Conservation (phyloP, 2,888 invertebrate species). For the Hirudinaria manillensis region DNA sequence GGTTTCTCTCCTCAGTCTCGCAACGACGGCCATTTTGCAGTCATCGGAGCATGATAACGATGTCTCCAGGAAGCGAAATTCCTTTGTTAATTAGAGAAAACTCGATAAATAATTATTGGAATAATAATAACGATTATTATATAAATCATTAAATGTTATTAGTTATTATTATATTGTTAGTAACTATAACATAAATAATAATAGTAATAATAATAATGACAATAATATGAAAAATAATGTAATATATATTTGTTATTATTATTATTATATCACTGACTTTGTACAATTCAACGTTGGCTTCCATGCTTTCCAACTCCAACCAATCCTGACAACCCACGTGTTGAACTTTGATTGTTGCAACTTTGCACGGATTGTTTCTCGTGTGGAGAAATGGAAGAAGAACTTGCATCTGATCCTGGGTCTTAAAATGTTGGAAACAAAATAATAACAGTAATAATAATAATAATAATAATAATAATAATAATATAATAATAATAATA, state of each 20-base stretch:
- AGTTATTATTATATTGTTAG: too few species aligned
- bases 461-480: too few species aligned
- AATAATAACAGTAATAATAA: too few species aligned
- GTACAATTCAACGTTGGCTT: neutral
- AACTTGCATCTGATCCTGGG: neutral
- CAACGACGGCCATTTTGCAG: slow-evolving; percentile 43
- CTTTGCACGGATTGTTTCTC: slow-evolving; percentile 3
- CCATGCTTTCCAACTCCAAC: slow-evolving; percentile 4
- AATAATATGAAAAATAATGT: too few species aligned
- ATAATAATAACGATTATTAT: neutral
- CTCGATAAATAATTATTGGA: neutral
- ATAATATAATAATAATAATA: too few species aligned
- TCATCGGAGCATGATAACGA: neutral
- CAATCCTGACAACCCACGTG: neutral
- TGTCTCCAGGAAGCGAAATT: slow-evolving; percentile 25
- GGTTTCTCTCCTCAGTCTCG: slow-evolving; percentile 43
- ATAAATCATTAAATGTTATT: too few species aligned
- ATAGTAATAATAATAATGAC: neutral
- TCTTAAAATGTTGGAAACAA: too few species aligned
- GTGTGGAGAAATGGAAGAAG: slow-evolving; percentile 24
- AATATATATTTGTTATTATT: neutral
- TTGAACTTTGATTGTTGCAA: slow-evolving; percentile 11
- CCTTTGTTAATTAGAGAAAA: neutral
- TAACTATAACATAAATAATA: too few species aligned
- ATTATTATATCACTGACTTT: neutral